Conservation (phyloP, 2,888 invertebrate species). For the Thymelicus lineola region DNA sequence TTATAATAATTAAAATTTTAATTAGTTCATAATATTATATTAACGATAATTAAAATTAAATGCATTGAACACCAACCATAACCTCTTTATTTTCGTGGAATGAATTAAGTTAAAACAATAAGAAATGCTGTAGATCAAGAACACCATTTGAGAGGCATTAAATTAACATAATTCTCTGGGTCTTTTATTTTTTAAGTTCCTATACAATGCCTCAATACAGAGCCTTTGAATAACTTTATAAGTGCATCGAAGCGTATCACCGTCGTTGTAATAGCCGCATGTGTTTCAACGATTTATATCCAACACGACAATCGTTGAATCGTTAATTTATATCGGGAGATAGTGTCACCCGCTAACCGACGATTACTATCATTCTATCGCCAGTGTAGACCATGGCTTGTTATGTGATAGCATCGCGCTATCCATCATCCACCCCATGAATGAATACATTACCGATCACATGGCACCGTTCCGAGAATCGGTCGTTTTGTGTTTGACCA, state of each 20-base stretch:
- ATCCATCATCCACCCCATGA: conserved; percentile 51
- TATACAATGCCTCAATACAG: conserved; percentile 25
- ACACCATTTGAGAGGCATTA: conserved; percentile 16
- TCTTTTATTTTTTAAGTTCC: conserved; percentile 27
- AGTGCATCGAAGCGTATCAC: conserved; percentile 38
- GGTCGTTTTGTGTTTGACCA: conserved; percentile 26
- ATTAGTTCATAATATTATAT: not conserved
- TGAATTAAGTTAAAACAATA: conserved; percentile 27
- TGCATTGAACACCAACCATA: not conserved
- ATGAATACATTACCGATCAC: conserved; percentile 37
- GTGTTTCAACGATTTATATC: conserved; percentile 62
- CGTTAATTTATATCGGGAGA: conserved; percentile 69
- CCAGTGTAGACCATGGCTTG: conserved; percentile 42
- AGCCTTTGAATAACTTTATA: conserved; percentile 41
- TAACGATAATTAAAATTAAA: not conserved
- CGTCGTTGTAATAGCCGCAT: conserved; percentile 40
- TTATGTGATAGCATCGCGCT: conserved; percentile 50
- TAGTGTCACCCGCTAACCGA: conserved; percentile 64
- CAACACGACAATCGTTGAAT: conserved; percentile 55
- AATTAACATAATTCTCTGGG: conserved; percentile 21
- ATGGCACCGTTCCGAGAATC: conserved; percentile 25
- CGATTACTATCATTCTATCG: conserved; percentile 60
- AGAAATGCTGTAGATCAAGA: conserved; percentile 17
- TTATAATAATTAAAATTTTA: not conserved
- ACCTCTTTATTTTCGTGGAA: not conserved